Conservation (phyloP, 2,113 vertebrate species). For the Edolisoma coerulescens region DNA sequence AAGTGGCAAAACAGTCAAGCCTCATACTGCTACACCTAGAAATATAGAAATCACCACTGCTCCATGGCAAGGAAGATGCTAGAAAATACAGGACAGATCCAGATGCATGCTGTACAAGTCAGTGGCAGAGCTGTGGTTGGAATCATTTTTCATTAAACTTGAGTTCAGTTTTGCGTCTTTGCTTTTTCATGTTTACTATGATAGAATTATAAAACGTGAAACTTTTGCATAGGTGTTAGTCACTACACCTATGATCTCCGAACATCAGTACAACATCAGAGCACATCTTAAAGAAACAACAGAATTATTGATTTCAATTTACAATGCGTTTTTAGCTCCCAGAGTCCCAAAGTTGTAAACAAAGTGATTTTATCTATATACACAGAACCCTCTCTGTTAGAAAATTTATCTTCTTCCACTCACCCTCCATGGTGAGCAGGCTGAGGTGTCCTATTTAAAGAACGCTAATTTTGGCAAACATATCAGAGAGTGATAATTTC, state of each 20-base stretch:
- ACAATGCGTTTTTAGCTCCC: neutral
- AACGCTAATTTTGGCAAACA: rapidly evolving
- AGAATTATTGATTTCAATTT: neutral
- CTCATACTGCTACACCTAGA: neutral
- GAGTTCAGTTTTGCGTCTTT: neutral
- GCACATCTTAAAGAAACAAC: neutral
- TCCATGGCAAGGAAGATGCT: neutral
- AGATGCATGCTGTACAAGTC: neutral
- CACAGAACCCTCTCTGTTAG: neutral
- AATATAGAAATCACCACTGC: neutral
- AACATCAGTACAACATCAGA: neutral
- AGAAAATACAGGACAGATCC: neutral
- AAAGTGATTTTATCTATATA: neutral
- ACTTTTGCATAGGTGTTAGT: neutral
- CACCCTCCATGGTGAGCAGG: neutral
- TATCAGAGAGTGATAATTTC: neutral
- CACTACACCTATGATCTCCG: neutral
- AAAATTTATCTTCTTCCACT: neutral
- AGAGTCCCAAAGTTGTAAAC: neutral
- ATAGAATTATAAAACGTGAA: neutral
- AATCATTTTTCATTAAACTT: neutral
- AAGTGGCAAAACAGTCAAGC: neutral
- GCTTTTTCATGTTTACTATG: neutral
- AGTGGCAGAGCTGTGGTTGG: neutral
- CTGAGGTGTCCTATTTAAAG: neutral